phyloP scores from a whole-genome alignment of 2,113 vertebrate genomes.

The Numenius arquata region DNA sequence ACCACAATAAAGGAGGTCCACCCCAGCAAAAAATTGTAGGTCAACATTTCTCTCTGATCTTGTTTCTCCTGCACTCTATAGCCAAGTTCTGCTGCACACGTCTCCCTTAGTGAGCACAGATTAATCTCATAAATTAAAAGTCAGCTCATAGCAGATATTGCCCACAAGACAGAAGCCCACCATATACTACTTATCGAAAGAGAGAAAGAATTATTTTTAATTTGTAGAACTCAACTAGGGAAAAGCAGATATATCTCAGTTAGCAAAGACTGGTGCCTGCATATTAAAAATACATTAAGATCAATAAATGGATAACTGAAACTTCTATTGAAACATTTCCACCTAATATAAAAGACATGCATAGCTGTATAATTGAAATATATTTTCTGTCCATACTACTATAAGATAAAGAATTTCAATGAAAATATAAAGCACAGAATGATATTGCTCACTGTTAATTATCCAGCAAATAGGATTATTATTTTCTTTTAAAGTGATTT shows the following conservation, averaged over 20 bases:
- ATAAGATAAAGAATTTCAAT: slow-evolving; percentile 41
- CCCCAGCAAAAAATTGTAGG: neutral
- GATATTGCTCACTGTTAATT: slow-evolving; percentile 31
- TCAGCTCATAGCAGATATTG: neutral
- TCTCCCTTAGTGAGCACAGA: slow-evolving; percentile 1
- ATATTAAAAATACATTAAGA: slow-evolving; percentile 64
- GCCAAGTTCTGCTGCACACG: neutral
- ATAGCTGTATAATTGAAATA: slow-evolving; percentile 52
- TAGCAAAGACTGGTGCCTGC: neutral
- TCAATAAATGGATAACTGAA: slow-evolving; percentile 66
- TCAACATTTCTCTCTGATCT: neutral
- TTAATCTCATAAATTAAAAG: slow-evolving; percentile 32
- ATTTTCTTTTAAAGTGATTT: slow-evolving; percentile 23
- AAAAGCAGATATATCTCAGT: slow-evolving; percentile 46
- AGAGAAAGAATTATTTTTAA: slow-evolving; percentile 47
- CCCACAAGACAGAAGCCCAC: neutral
- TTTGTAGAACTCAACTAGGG: slow-evolving; percentile 4
- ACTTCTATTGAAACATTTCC: slow-evolving; percentile 38
- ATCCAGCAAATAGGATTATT: slow-evolving; percentile 44
- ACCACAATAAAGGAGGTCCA: neutral
- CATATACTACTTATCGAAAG: neutral
- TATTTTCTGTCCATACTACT: slow-evolving; percentile 26
- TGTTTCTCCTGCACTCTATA: neutral
- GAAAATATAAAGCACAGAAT: slow-evolving; percentile 17
- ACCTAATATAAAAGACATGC: slow-evolving; percentile 42